Conservation (phyloP, 2,797 vertebrate genomes). For the Masticophis lateralis region DNA sequence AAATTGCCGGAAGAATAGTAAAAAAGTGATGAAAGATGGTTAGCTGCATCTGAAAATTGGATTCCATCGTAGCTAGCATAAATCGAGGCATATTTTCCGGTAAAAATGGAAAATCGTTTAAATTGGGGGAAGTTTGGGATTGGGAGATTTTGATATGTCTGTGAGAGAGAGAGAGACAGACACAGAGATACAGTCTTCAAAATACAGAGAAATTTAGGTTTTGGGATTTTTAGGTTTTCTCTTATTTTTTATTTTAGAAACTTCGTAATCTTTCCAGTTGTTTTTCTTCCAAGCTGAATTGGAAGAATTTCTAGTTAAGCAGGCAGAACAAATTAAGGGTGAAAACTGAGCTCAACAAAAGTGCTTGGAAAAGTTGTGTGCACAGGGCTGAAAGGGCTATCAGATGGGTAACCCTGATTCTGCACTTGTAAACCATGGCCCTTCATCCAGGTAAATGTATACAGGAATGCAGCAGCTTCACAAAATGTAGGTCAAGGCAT, state of each 20-base stretch:
- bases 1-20: not conserved
- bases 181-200: not conserved
- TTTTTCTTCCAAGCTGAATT: not conserved
- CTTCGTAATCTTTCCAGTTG: not conserved
- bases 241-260: not conserved
- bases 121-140: not conserved
- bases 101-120: not conserved
- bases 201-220: not conserved
- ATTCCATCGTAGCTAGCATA: not conserved
- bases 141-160: not conserved
- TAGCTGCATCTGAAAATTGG: not conserved
- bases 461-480: not conserved
- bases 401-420: not conserved
- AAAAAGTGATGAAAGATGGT: not conserved
- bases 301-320: not conserved
- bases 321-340: not conserved
- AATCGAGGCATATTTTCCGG: not conserved
- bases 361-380: not conserved
- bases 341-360: not conserved
- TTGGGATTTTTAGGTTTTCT: not conserved
- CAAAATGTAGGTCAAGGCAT: not conserved
- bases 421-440: not conserved
- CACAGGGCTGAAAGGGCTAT: not conserved
- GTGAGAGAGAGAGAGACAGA: not conserved
- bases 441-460: not conserved